phyloP scores from a whole-genome alignment of 2,888 invertebrate genomes.

The Molorchus minor region DNA sequence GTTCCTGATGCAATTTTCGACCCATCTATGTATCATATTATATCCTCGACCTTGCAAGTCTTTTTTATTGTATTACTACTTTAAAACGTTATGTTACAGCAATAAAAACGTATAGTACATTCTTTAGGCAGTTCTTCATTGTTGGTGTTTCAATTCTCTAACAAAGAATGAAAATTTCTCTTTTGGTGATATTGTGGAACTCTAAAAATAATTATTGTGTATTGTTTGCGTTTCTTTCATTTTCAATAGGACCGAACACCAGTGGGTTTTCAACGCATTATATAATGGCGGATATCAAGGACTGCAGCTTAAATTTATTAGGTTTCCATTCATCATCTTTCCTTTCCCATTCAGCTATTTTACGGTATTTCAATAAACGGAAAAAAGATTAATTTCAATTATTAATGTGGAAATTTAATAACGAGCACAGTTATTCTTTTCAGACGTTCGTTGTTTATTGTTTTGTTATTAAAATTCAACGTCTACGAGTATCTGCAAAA shows the following conservation, averaged over 20 bases:
- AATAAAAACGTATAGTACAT: too few relatives aligned
- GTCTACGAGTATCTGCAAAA: background rate
- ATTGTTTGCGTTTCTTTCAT: conserved; percentile 19
- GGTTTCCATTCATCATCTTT: conserved; percentile 26
- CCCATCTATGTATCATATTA: too few relatives aligned
- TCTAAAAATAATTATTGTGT: conserved; percentile 13
- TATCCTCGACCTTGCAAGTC: too few relatives aligned
- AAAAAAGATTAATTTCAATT: conserved; percentile 24
- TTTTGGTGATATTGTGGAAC: background rate
- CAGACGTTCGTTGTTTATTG: background rate
- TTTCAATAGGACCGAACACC: conserved; percentile 8
- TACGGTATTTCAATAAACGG: conserved; percentile 25
- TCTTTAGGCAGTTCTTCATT: too few relatives aligned
- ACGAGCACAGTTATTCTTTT: conserved; percentile 8
- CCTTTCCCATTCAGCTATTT: conserved; percentile 16
- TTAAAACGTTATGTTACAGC: too few relatives aligned
- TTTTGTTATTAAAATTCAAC: conserved; percentile 11
- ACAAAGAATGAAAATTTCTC: background rate
- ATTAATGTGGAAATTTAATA: conserved; percentile 26
- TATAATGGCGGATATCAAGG: conserved; percentile 24
- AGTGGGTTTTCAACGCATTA: conserved; percentile 10
- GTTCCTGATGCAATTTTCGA: too few relatives aligned
- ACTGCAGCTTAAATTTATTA: conserved; percentile 24
- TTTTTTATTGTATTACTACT: too few relatives aligned
- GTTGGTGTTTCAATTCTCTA: background rate